These are phyloP conservation scores for Ameiurus melas DNA, from an alignment of 2,113 vertebrate species.

Conservation along the genomic window DNA sequence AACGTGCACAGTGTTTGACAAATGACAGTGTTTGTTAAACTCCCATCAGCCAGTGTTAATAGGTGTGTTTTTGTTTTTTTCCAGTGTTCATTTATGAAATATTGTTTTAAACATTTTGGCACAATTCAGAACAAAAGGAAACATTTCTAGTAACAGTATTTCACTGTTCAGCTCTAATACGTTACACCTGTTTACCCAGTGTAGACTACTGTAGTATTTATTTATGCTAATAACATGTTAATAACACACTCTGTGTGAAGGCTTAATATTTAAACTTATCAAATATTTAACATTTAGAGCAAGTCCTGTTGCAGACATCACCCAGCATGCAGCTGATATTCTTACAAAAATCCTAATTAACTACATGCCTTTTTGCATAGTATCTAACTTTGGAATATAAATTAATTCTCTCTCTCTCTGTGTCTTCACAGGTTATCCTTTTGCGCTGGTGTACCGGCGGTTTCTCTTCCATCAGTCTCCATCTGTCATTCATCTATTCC, in stretches of 20 bases:
- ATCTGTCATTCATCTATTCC: constrained; percentile 87
- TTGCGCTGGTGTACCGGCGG: constrained; percentile 85
- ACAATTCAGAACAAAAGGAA: background rate
- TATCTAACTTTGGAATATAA: background rate
- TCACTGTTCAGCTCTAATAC: background rate
- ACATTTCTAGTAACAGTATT: no score
- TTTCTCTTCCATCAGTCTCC: constrained; percentile 88
- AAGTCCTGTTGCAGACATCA: background rate
- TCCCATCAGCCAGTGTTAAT: background rate
- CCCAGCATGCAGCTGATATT: background rate
- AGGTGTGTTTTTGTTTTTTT: background rate
- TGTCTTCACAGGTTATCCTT: constrained; percentile 83
- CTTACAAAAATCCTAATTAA: background rate
- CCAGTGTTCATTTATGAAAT: background rate
- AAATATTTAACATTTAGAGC: no score
- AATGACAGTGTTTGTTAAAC: background rate
- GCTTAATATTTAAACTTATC: background rate
- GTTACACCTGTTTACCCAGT: background rate
- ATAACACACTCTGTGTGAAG: background rate
- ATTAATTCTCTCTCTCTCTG: background rate
- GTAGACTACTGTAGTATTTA: background rate
- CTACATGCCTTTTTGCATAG: no score
- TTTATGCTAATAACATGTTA: background rate
- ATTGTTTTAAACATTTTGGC: background rate
- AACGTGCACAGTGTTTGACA: background rate